Evolutionary conservation across 64 coral and sea anemone species (phyloP), one percentile per base, ranked within the genome.

Genomic region (Actinia tenebrosa): DNA sequence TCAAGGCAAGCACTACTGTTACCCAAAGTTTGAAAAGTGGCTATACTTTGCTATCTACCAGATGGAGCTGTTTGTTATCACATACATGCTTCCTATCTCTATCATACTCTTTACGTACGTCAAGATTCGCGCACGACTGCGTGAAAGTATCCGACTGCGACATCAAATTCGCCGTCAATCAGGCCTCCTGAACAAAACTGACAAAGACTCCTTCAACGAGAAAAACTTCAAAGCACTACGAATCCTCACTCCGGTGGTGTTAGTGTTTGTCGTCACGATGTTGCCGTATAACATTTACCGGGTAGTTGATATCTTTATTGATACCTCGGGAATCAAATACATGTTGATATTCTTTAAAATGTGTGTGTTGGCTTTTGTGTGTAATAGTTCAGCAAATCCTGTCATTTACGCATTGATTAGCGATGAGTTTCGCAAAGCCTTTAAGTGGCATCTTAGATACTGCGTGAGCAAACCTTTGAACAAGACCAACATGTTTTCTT

Each of bases 361-460:
- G 20, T 93, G 94, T 63, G 84, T 96, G 75, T 42, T 93, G 26
- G 91, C 78, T 54, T 96, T 96, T 80, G 91, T 96, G 20, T 96
- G 94, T 80, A 96, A 96, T 64, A 96, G 94, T 47, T 96, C 94
- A 19, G 94, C 91, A 64, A 96, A 96, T 88, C 94, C 94, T 5
- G 84, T 96, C 18, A 96, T 96, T 62, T 96, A 96, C 44, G 88
- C 94, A 45, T 75, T 96, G 58, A 89, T 96, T 79, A 93, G 94
- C 45, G 94, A 86, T 44, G 94, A 96, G 59, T 96, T 96, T 78
- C 91, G 94, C 23, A 92, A 89, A 54, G 94, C 91, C 8, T 96
- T 96, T 23, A 93, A 90, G 54, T 90, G 88, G 89, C 91, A 96
- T 50, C 15, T 96, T 10, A 60, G 72, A 13, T 87, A 87, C 16